Conservation (phyloP, 2,113 vertebrate genomes). For the Pseudois nayaur region DNA sequence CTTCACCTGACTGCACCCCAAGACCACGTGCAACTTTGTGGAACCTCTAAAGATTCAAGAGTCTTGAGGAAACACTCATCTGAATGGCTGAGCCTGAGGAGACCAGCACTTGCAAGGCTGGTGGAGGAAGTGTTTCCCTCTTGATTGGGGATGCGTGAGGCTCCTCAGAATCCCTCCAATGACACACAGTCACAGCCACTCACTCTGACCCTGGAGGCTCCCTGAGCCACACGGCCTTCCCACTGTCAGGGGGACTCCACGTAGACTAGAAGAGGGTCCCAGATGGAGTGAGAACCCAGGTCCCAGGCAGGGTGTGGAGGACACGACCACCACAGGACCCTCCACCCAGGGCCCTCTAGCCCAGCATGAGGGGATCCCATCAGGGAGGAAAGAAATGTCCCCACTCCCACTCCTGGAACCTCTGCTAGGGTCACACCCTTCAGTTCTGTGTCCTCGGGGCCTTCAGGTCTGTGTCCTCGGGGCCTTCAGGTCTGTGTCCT, state of each 20-base stretch:
- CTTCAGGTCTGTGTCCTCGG: too few relatives aligned
- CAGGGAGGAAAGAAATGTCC: not conserved
- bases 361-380: not conserved
- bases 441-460: not conserved
- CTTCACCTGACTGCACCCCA: not conserved
- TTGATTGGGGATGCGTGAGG: fast-evolving
- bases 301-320: not conserved
- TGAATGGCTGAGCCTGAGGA: not conserved
- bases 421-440: not conserved
- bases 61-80: not conserved
- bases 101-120: not conserved
- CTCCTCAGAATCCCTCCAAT: not conserved
- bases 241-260: not conserved
- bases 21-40: not conserved
- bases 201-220: not conserved
- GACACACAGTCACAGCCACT: not conserved
- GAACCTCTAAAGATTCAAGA: not conserved
- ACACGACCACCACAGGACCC: too few relatives aligned
- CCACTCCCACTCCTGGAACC: fast-evolving
- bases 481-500: not conserved
- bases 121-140: not conserved
- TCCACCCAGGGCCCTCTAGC: not conserved
- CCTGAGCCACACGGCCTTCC: not conserved
- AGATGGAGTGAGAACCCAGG: not conserved
- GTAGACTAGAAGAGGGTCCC: not conserved